Percentiles rank a stretch among this genome's conserved stretches.
These are phyloP conservation scores for Acleris emargana DNA, from an alignment of 2,888 invertebrate species.

Conservation along the genomic window DNA sequence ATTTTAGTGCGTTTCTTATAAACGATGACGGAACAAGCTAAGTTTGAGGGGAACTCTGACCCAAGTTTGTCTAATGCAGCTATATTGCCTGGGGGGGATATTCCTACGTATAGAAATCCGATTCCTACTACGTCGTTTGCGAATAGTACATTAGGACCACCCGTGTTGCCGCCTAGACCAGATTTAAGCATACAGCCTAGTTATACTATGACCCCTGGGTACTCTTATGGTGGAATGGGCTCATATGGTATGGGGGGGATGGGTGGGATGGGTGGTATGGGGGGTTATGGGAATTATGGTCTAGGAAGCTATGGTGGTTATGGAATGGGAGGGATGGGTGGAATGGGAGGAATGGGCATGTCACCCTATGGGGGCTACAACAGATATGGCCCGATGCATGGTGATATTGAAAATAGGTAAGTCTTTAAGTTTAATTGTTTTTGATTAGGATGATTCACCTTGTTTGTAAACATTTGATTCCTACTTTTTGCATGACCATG, in stretches of 20 bases:
- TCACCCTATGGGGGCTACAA: constrained; percentile 72
- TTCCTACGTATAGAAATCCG: constrained; percentile 57
- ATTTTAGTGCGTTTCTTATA: constrained; percentile 37
- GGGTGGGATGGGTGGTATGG: constrained; percentile 51
- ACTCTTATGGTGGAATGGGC: constrained; percentile 41
- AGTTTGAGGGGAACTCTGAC: constrained; percentile 59
- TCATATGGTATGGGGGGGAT: constrained; percentile 33
- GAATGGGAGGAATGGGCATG: constrained; percentile 28
- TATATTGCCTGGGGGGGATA: constrained; percentile 44
- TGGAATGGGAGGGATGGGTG: constrained; percentile 38
- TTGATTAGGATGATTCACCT: neutral
- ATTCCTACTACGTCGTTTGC: constrained; percentile 56
- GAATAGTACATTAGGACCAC: constrained; percentile 47
- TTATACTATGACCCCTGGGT: constrained; percentile 58
- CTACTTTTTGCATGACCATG: no score
- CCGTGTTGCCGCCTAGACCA: constrained; percentile 66
- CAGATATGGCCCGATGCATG: constrained; percentile 72
- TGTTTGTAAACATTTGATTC: constrained; percentile 19
- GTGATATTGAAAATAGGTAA: constrained; percentile 86
- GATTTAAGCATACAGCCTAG: constrained; percentile 55
- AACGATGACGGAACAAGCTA: constrained; percentile 65
- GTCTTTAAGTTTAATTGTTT: constrained; percentile 22
- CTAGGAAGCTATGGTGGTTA: constrained; percentile 54
- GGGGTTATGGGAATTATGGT: constrained; percentile 51
- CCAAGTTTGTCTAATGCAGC: constrained; percentile 59